Base-by-base conservation (phyloP, 2,113 vertebrate species). In the Leucopsar rothschildi region DNA sequence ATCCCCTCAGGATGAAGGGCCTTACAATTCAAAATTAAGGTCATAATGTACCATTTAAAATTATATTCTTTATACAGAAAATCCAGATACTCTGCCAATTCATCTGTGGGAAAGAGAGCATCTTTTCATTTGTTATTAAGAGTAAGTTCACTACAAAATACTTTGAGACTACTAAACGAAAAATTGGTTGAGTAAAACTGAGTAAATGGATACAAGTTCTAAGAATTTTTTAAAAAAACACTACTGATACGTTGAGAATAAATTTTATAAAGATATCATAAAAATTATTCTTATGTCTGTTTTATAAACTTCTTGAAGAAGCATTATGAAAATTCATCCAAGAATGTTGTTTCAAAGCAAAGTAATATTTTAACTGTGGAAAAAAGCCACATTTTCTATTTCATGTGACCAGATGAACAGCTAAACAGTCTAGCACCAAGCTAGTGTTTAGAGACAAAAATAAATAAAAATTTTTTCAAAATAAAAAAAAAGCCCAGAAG, bases 181-280 rank as follows among this genome's bases (percentile, higher is more conserved):
- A 86, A 81, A 47, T 25, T 40, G 40, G 12, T 25, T 40, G 40
- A 40, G 40, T 40, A 40, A 40, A 40, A 40, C 15, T 42, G 0
- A 55, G 5, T 45, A 68, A 66, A 79, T n/a, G 21, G 2, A 17
- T 52, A 49, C 6, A 57, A 63, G 57, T 57, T 22, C 33, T 55
- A 57, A 75, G 9, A 50, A 50, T 20, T 35, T 35, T 35, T 1
- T 39, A 9, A 39, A 39, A 39, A 4, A 1, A 1, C 15, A 33
- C 10, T 49, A 21, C 3, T 35, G 20, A 11, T 17, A 14, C 0
- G 0, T 7, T 40, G 15, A 59, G 15, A 70, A 92, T 1, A 65
- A 40, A 29, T 40, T 65, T 47, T 37, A 33, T 12, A 7, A 85
- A 55, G 5, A 50, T 8, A 3, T 55, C 21, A 80, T 13, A 1